phyloP scores from a whole-genome alignment of 2,797 vertebrate genomes.

The Anguilla megastoma region DNA sequence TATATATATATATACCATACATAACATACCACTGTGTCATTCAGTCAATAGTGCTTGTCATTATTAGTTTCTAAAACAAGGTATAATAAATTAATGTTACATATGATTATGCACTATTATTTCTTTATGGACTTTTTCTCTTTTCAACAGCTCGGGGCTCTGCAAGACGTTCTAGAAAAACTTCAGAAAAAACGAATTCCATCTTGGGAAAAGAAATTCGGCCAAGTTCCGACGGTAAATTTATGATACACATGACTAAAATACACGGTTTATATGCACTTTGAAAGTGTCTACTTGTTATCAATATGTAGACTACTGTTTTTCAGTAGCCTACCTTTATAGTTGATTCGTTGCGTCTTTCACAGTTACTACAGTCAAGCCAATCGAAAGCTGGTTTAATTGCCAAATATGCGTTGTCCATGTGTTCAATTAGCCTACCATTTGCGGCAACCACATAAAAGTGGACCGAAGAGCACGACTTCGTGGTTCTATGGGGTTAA shows the following conservation, averaged over 20 bases:
- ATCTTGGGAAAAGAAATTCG: constrained; percentile 69
- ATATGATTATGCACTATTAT: background rate
- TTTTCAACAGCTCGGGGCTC: constrained; percentile 60
- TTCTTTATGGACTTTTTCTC: background rate
- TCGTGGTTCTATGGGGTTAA: background rate
- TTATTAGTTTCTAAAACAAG: background rate
- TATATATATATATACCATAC: too few relatives aligned
- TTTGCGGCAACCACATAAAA: background rate
- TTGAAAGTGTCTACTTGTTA: background rate
- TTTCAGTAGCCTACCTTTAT: background rate
- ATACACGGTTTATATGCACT: background rate
- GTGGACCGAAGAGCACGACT: background rate
- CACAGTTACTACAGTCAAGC: background rate
- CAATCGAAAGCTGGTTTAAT: background rate
- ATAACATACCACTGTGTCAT: background rate
- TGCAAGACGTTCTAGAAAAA: constrained; percentile 68
- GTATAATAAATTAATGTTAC: background rate
- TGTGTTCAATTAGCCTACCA: background rate
- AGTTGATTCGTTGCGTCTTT: background rate
- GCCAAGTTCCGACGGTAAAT: constrained; percentile 64
- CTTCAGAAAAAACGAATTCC: constrained; percentile 65
- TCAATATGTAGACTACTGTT: background rate
- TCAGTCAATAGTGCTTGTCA: background rate
- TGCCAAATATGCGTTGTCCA: background rate
- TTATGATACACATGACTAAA: too few relatives aligned